Evolutionary conservation across 2,113 vertebrate species (phyloP).

Genomic region (Mustela lutreola): DNA sequence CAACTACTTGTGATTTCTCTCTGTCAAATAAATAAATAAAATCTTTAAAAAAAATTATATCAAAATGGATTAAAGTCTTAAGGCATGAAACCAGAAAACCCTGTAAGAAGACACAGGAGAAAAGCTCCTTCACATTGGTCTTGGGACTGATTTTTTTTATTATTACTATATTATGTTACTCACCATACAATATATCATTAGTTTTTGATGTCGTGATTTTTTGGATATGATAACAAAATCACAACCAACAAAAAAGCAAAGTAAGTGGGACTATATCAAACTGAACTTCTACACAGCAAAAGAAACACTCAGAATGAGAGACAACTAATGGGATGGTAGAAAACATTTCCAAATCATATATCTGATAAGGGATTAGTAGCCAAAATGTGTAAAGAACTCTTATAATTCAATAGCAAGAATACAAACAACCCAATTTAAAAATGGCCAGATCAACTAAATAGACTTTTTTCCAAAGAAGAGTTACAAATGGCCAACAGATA

Average conservation of each 20-base stretch:
- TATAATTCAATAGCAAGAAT: not conserved
- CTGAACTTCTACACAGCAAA: not conserved
- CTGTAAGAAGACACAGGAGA: not conserved
- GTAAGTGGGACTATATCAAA: not conserved
- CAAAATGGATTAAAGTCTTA: not conserved
- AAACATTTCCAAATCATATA: not conserved
- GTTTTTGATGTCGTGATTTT: not conserved
- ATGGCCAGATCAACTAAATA: not conserved
- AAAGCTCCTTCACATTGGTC: not conserved
- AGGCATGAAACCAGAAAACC: not conserved
- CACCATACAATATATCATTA: too few species aligned
- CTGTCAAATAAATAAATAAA: too few species aligned
- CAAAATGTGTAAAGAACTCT: constrained; percentile 8
- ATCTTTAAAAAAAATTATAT: not conserved
- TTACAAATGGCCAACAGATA: not conserved
- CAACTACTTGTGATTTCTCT: too few species aligned
- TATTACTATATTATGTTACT: too few species aligned
- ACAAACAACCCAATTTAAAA: not conserved
- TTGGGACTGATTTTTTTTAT: not conserved
- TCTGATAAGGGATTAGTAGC: not conserved
- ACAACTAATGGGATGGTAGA: not conserved
- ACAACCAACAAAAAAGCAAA: not conserved
- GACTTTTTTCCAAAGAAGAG: not conserved
- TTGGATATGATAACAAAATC: not conserved
- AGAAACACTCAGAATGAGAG: not conserved